Percentiles rank a stretch among this genome's conserved stretches.
phyloP scores from a whole-genome alignment of 2,797 vertebrate species.

The Amblyopsis hoosieri region DNA sequence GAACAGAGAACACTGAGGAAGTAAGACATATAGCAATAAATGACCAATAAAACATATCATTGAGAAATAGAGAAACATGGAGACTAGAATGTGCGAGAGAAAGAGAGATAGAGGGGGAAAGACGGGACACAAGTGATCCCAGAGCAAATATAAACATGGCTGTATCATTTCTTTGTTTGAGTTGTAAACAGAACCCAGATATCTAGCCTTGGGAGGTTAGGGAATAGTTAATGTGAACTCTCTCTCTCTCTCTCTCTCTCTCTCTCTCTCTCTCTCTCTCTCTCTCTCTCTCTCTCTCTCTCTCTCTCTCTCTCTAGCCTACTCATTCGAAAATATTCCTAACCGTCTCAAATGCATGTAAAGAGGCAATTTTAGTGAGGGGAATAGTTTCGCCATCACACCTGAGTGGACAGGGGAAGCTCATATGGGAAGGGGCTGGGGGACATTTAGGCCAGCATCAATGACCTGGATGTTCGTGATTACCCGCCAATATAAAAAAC shows the following conservation, averaged over 20 bases:
- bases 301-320: background rate
- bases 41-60: background rate
- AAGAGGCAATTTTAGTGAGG: no score
- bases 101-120: background rate
- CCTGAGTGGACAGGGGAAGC: no score
- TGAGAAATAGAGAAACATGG: background rate
- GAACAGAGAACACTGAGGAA: no score
- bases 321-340: no score
- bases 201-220: conserved; percentile 64
- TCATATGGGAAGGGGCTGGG: no score
- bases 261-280: background rate
- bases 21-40: background rate
- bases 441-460: no score
- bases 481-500: no score
- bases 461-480: no score
- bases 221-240: conserved; percentile 61
- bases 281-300: conserved; percentile 1
- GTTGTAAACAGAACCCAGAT: conserved; percentile 64
- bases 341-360: no score
- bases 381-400: no score
- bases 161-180: conserved; percentile 61
- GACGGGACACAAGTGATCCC: conserved; percentile 30
- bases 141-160: conserved; percentile 33
- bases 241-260: background rate
- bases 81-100: background rate